Base-by-base conservation (phyloP, 2,888 invertebrate species). In the Macropis europaea region DNA sequence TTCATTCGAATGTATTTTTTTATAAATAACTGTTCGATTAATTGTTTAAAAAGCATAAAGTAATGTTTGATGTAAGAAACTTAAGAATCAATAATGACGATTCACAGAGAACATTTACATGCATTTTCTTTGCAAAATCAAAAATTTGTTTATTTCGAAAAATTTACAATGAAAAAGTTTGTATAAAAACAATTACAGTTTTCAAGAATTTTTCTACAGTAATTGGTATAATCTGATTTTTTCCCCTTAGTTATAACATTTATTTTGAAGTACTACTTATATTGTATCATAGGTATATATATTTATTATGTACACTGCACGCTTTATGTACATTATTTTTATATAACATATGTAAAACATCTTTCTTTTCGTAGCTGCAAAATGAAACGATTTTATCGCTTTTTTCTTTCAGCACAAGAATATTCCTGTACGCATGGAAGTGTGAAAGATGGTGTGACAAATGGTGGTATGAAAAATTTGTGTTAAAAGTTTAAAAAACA, bases 111-210 rank as follows among this genome's bases (percentile, higher is more conserved):
- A n/a, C 36, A 26, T 7, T 56, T 30, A 34, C n/a, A 26, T 57
- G 30, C 17, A 28, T 30, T 43, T 15, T 50, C n/a, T n/a, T n/a
- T 69, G 36, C 50, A 57, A 50, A 50, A 70, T 45, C 32, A 70
- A 47, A 52, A 53, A 34, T 47, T 32, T 34, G 40, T 59, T 69
- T 59, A 57, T 59, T 64, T 53, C 9, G 45, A 17, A 60, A 45
- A n/a, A 38, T 56, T 54, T 71, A 40, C 52, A 54, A 67, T 67
- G 69, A 54, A 67, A 67, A 67, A 68, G 54, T 67, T 40, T 47
- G 69, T 70, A 70, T 59, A 70, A 70, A 70, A 60, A 71, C 63
- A 61, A 47, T 61, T 61, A 62, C 53, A 34, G 9, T 19, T 60
- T 47, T 45, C 4, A 71, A 48, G 53, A 60, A 60, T 70, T 68